Evolutionary conservation across 2,888 invertebrate genomes (phyloP), one percentile per base, ranked within the genome.

Genomic region (Globia sparganii): DNA sequence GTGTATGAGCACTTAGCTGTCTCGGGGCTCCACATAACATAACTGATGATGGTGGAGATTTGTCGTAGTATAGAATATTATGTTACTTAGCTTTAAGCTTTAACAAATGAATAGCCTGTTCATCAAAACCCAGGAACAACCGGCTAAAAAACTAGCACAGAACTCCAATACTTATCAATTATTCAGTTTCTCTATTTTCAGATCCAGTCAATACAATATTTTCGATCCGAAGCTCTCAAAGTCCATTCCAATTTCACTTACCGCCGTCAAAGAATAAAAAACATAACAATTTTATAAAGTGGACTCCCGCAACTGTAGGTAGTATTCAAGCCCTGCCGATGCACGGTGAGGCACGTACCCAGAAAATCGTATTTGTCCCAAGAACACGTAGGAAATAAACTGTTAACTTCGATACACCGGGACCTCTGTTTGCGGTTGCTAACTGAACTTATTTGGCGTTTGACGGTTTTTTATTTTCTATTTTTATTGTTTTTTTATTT

Each of bases 351-450:
- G 92, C 95, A 95, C 95, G 95, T 95, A 89, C 78, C 85, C 88
- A 89, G 92, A 87, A 93, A 95, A 95, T 94, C 92, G 93, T 94
- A 93, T 95, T 95, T 94, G 93, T 90, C 92, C 92, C 91, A 87
- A 92, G 92, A 94, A 94, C 94, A 95, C 93, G 94, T 93, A 87
- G 87, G 87, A 92, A 92, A 93, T 95, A 94, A 93, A 94, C 93
- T 92, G 94, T 92, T 94, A 94, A 93, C 91, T 95, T 90, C 91
- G 92, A 94, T 94, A 93, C 91, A 90, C 88, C 77, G 87, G 80
- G 83, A 81, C 66, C 78, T 83, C 77, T 86, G 86, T 88, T 86
- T 87, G 77, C 65, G 78, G 81, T 81, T 62, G 62, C 78, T 77
- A 77, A 81, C 75, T 77, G 79, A 76, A 81, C 81, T 80, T 87